These are phyloP conservation scores for Willisornis vidua DNA, from an alignment of 2,113 vertebrate species.

Conservation along the genomic window DNA sequence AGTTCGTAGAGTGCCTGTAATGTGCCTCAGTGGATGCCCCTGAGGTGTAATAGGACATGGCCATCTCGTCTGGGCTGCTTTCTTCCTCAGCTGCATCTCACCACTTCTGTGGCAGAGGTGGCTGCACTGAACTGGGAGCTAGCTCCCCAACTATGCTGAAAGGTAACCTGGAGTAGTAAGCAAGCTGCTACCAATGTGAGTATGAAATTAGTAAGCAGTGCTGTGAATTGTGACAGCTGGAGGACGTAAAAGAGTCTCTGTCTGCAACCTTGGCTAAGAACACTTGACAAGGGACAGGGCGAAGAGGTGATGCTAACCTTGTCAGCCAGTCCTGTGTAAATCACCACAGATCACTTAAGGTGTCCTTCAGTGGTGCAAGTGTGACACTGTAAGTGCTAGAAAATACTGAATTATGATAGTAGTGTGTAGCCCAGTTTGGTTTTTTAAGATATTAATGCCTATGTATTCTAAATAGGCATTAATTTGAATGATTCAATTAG, in stretches of 20 bases:
- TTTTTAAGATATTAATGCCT: background rate
- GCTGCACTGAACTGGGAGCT: background rate
- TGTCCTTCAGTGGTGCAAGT: background rate
- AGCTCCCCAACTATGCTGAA: background rate
- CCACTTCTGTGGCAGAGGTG: background rate
- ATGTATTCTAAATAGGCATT: background rate
- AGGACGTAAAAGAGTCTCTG: background rate
- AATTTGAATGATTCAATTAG: background rate
- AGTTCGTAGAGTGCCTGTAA: background rate
- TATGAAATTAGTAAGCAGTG: background rate
- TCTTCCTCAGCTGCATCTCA: background rate
- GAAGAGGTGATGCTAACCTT: background rate
- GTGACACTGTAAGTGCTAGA: background rate
- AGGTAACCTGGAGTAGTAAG: background rate
- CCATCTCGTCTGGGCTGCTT: background rate
- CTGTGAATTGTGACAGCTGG: background rate
- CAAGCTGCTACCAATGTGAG: background rate
- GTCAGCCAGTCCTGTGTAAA: background rate
- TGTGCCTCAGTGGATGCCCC: background rate
- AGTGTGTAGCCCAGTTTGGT: background rate
- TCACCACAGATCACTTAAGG: background rate
- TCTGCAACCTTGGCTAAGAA: background rate
- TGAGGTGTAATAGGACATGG: background rate
- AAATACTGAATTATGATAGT: background rate
- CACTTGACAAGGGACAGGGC: background rate